Conservation (phyloP, 2,888 invertebrate genomes). For the Amiota minor region DNA sequence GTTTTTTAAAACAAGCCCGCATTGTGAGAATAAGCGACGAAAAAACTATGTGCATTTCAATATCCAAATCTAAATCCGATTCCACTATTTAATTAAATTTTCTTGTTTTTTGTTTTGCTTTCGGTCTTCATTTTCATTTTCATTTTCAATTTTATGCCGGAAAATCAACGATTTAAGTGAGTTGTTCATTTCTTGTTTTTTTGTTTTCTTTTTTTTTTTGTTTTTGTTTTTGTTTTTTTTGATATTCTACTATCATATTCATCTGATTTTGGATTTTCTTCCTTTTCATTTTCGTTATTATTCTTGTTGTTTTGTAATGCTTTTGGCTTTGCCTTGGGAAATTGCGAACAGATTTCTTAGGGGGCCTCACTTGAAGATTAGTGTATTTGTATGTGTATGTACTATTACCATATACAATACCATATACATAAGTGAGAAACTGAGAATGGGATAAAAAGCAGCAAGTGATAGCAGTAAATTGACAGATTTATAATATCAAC, state of each 20-base stretch:
- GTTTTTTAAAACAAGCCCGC: not conserved
- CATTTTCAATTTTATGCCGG: not conserved
- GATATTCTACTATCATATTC: too few species aligned
- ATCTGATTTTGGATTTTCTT: too few species aligned
- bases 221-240: too few species aligned
- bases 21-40: not conserved
- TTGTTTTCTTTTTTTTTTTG: too few species aligned
- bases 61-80: not conserved
- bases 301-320: not conserved
- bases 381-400: too few species aligned
- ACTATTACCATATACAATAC: too few species aligned
- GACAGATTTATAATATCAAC: slow-evolving; percentile 65
- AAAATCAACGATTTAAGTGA: not conserved
- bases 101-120: not conserved
- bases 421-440: too few species aligned
- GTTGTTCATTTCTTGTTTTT: too few species aligned
- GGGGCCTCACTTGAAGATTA: slow-evolving; percentile 41
- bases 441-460: not conserved
- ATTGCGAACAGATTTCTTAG: slow-evolving; percentile 59
- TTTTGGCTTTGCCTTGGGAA: not conserved
- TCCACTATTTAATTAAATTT: slow-evolving; percentile 2
- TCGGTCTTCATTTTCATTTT: too few species aligned
- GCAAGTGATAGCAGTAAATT: slow-evolving; percentile 56
- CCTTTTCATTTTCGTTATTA: too few species aligned
- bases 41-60: not conserved